Evolutionary conservation across 2,797 vertebrate species (phyloP), one percentile per base, ranked within the genome.

Genomic region (Mormyrops attenuatus): DNA sequence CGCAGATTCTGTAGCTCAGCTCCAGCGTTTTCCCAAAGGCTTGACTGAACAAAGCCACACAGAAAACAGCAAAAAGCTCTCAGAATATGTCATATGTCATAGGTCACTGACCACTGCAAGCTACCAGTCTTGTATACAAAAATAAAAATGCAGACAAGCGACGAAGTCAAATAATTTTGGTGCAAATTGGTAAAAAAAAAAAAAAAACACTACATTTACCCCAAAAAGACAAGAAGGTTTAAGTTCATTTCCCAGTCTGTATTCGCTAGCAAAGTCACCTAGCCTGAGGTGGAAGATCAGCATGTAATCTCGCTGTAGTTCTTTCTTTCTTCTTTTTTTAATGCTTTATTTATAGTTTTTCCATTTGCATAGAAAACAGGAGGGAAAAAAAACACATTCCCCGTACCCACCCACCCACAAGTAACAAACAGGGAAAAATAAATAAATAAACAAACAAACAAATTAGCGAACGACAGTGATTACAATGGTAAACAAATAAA

Each of bases 31-130:
- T 17, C 30, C 66, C 13, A 73, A 17, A 73, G 66, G 5, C 30
- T 88, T 44, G 49, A 53, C 34, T 63, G 20, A 85, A 47, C 20
- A 57, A 26, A 84, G 1, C 55, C 50, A 89, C 9, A 89, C 5
- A 60, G 52, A 34, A 22, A 63, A 89, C 38, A 63, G 0, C 4
- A 89, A 89, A 89, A 85, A 63, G 20, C 69, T 88, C 73, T 88
- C 38, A 26, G 8, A n/a, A 85, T 63, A 22, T 63, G 9, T 47
- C 5, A 47, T 26, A 89, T 30, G 26, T 85, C 53, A 49, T 49
- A 60, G 47, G 55, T 89, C 77, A 89, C 38, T 44, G 38, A 85
- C 77, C 7, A 38, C 52, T 84, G n/a, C 34, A 57, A 85, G 38
- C 3, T 13, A 15, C 17, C n/a, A 13, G 57, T 85, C 80, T 50